Evolutionary conservation across 2,113 vertebrate genomes (phyloP), one percentile per base, ranked within the genome.

Genomic region (Galbula dea): DNA sequence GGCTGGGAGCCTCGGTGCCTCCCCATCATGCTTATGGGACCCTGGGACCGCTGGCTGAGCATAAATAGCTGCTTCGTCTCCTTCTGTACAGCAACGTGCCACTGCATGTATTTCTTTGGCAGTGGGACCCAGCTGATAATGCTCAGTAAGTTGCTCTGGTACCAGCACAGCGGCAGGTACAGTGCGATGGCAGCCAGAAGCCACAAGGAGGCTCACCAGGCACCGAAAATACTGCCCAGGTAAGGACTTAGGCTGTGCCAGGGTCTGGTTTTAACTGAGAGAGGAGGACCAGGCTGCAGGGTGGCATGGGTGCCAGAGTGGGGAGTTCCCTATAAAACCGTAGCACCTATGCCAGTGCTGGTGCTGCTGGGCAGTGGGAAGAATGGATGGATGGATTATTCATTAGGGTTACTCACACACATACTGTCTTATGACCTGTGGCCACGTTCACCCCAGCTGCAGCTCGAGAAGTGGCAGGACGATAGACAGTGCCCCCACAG

Each of bases 391-490:
- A n/a, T 21, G 8, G 81, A 55, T 80, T 68, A 19, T 49, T 55
- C 26, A 41, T 15, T 39, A 49, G 27, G 8, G 41, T 61, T 68
- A 32, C 19, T 11, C 7, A 3, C 34, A 57, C 22, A 9, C 15
- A 10, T 3, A 12, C 41, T 49, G 22, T 49, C 18, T 4, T 2
- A 32, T 55, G 57, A 36, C 41, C 1, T 1, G 24, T 10, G 37
- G 41, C 39, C 27, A 18, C 1, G 1, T 36, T 85, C 2, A 2
- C 30, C 34, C 30, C 3, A 2, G 39, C 29, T 2, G 2, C 39
- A 67, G 39, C 24, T n/a, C n/a, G n/a, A n/a, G n/a, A n/a, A n/a
- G n/a, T 32, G 48, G 14, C 61, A 61, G 62, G 36, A 48, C 1
- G 2, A 10, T 48, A 67, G 34, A 30, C 9, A 4, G 26, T 43